A percentile compares a stretch with the other conserved stretches of the same genome.
These are phyloP conservation scores for Plusia festucae DNA, from an alignment of 2,888 invertebrate species.

Conservation along the genomic window DNA sequence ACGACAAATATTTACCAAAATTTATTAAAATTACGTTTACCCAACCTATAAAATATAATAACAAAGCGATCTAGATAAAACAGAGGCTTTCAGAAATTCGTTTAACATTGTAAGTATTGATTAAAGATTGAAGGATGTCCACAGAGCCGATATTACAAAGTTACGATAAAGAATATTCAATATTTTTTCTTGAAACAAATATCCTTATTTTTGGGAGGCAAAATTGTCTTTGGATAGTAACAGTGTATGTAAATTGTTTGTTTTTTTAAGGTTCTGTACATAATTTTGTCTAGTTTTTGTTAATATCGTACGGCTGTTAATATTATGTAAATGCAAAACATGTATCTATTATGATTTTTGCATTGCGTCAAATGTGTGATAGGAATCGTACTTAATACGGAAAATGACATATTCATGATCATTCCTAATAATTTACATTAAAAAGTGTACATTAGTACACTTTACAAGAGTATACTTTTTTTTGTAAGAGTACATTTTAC, in stretches of 20 bases:
- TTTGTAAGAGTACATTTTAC: too few relatives aligned
- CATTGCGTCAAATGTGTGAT: too few relatives aligned
- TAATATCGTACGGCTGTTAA: too few relatives aligned
- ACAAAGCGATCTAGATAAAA: conserved; percentile 25
- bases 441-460: too few relatives aligned
- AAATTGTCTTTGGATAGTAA: neutral
- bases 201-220: neutral
- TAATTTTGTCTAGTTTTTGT: too few relatives aligned
- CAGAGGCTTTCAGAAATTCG: conserved; percentile 20
- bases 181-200: conserved; percentile 5
- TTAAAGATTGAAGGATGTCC: conserved; percentile 28
- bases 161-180: conserved; percentile 17
- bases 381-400: too few relatives aligned
- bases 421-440: too few relatives aligned
- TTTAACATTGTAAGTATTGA: conserved; percentile 14
- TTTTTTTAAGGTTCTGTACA: neutral
- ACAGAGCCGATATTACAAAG: conserved; percentile 26
- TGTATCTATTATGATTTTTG: too few relatives aligned
- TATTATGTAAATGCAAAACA: too few relatives aligned
- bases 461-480: too few relatives aligned
- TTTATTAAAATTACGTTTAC: neutral
- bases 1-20: neutral
- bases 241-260: neutral
- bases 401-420: too few relatives aligned
- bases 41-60: conserved; percentile 28